phyloP scores from a whole-genome alignment of 2,113 vertebrate species.

The Podarcis muralis region DNA sequence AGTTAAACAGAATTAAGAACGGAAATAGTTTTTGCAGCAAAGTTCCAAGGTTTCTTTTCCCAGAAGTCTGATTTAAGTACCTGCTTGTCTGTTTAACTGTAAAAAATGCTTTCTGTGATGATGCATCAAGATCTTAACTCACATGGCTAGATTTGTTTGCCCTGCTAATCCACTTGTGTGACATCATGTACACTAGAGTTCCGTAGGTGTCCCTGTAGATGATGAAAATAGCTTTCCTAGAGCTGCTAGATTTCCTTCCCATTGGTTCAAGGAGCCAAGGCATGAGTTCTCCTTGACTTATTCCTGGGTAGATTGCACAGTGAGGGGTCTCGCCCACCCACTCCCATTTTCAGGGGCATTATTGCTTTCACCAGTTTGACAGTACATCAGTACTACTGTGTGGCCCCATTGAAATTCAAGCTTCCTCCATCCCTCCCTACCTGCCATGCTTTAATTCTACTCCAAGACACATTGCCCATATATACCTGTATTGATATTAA shows the following conservation, averaged over 20 bases:
- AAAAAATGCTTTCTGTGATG: conserved; percentile 27
- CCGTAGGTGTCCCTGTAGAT: conserved; percentile 8
- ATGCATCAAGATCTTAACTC: conserved; percentile 36
- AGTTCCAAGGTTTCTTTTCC: conserved; percentile 59
- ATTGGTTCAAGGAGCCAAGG: neutral
- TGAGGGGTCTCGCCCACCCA: too few relatives aligned
- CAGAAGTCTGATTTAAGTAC: conserved; percentile 63
- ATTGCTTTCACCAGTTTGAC: too few relatives aligned
- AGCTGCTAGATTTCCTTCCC: neutral
- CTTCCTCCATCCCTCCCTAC: too few relatives aligned
- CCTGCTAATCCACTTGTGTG: conserved; percentile 19
- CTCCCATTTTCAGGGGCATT: too few relatives aligned
- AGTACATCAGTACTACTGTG: too few relatives aligned
- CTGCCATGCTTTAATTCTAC: too few relatives aligned
- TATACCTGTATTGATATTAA: too few relatives aligned
- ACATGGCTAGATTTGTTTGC: neutral
- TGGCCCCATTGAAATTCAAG: too few relatives aligned
- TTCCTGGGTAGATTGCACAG: too few relatives aligned
- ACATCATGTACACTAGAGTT: conserved; percentile 19
- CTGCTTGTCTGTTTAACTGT: neutral
- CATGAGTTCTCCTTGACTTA: neutral
- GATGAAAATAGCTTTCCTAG: neutral
- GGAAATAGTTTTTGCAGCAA: conserved; percentile 27
- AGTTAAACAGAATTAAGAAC: conserved; percentile 45
- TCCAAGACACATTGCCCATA: too few relatives aligned